Evolutionary conservation across 2,797 vertebrate genomes (phyloP).

Genomic region (Spatula clypeata): DNA sequence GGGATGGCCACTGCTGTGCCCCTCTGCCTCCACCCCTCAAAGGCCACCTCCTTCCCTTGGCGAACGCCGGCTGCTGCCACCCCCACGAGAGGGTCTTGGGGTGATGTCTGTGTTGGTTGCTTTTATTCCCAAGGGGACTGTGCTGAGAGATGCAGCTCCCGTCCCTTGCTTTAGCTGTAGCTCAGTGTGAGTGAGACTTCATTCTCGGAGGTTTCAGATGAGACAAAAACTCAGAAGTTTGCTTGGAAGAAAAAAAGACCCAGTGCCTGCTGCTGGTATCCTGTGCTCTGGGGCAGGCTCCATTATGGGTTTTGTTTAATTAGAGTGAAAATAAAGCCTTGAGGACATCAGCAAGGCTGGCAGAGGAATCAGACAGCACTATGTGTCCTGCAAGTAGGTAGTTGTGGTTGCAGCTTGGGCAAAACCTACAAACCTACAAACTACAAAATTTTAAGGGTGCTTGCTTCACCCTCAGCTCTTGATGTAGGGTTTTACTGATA

Average conservation of each 20-base stretch:
- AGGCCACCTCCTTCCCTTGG: neutral
- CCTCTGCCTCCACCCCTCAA: neutral
- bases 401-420: neutral
- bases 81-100: fast-evolving
- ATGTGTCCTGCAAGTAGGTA: neutral
- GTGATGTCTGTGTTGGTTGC: neutral
- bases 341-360: neutral
- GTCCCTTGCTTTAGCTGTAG: neutral
- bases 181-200: neutral
- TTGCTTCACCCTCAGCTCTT: neutral
- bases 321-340: neutral
- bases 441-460: neutral
- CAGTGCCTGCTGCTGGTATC: neutral
- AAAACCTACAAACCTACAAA: fast-evolving
- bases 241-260: neutral
- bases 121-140: neutral
- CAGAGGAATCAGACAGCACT: neutral
- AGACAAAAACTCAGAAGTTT: neutral
- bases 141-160: neutral
- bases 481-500: neutral
- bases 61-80: neutral
- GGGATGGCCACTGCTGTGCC: neutral
- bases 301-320: neutral
- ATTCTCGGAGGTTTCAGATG: neutral
- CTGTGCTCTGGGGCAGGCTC: neutral